Base-by-base conservation (phyloP, 2,797 vertebrate genomes). In the Antrozous pallidus region DNA sequence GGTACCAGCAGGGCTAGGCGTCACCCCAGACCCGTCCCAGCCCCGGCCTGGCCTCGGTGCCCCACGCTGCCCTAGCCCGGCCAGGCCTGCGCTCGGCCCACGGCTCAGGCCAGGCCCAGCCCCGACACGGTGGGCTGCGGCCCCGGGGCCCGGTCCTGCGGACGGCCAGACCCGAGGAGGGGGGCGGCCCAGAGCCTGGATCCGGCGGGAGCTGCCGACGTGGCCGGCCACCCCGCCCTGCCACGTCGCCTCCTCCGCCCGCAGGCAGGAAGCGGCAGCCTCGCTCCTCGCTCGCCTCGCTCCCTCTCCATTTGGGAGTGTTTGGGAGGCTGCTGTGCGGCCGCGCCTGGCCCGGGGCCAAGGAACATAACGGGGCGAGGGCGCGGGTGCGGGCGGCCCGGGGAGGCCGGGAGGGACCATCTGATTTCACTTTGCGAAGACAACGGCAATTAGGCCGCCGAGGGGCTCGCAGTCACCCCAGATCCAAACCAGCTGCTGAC, bases 401-500 rank as follows among this genome's bases (percentile, higher is more conserved):
- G 79, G 96, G 96, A 36, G 81, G 78, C 5, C 65, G 22, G 73
- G 81, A 49, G 38, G 69, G 61, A 91, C 93, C 97, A 96, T 96
- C 98, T 98, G 98, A 98, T 97, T 98, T 97, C 97, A 97, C 97
- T 98, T 98, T 97, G 97, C 95, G 93, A 65, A 98, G 98, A 97
- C 98, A 97, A 97, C 98, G 87, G 96, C 97, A 94, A 92, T 97
- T 93, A 96, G 91, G 97, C 97, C 96, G 97, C 95, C 67, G 97
- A 97, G 98, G 97, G 94, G 96, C 97, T 96, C 95, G 89, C 95
- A 96, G 97, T 96, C 97, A 80, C 97, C 97, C 95, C 82, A 95
- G 98, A 98, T 97, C 96, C 97, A 97, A 97, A 97, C 97, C 97
- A 77, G 97, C 75, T 45, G 90, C 95, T 98, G 98, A 98, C 97